These are phyloP conservation scores for Cricetomys ansorgei DNA, from an alignment of 2,113 vertebrate species.

Conservation along the genomic window DNA sequence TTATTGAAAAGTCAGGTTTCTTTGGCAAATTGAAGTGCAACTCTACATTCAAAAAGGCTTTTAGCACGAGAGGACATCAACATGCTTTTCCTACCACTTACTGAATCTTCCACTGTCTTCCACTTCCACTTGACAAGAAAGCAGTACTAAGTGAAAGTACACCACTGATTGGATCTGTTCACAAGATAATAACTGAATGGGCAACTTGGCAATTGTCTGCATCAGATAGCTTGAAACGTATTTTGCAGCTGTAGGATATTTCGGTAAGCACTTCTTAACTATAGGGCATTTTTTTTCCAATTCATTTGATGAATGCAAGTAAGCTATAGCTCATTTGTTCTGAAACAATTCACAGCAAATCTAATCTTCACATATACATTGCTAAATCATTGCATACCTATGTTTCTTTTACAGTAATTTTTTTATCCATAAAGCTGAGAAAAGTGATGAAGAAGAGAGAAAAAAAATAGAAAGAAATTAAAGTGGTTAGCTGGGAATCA, in stretches of 20 bases:
- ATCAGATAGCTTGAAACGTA: neutral
- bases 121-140: neutral
- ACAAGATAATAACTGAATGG: neutral
- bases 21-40: neutral
- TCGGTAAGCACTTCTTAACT: neutral
- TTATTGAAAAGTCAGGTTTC: neutral
- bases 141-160: neutral
- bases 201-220: neutral
- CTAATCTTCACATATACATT: constrained; percentile 8
- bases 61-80: neutral
- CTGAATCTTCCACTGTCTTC: no score
- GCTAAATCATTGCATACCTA: neutral
- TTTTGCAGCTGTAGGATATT: neutral
- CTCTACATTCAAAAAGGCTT: neutral
- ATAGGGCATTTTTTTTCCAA: neutral
- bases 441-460: neutral
- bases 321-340: constrained; percentile 23
- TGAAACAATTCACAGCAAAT: constrained; percentile 44
- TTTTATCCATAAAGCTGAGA: constrained; percentile 2
- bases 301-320: neutral
- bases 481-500: neutral
- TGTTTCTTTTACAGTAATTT: neutral
- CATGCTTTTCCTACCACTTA: neutral
- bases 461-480: neutral
- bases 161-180: neutral